These are phyloP conservation scores for Agelastica alni DNA, from an alignment of 2,888 invertebrate species.

Conservation along the genomic window DNA sequence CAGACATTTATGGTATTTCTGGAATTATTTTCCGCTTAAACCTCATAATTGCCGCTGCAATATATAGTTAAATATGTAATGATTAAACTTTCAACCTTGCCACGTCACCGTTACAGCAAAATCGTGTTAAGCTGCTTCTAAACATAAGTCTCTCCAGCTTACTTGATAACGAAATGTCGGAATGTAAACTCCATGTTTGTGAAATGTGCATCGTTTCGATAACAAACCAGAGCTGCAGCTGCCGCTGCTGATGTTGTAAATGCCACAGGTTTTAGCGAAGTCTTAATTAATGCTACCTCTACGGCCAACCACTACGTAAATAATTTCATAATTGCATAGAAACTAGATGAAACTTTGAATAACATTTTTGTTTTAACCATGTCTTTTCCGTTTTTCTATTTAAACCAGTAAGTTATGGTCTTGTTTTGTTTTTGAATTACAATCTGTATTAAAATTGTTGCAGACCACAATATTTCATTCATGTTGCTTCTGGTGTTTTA, in stretches of 20 bases:
- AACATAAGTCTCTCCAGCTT: background rate
- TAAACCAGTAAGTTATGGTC: no score
- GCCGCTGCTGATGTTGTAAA: background rate
- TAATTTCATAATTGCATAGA: no score
- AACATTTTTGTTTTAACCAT: no score
- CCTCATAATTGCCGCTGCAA: background rate
- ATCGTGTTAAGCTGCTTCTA: slow-evolving; percentile 1
- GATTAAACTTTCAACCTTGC: background rate
- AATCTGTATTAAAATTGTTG: no score
- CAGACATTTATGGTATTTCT: background rate
- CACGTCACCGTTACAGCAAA: background rate
- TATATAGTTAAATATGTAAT: background rate
- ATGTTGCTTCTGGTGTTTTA: no score
- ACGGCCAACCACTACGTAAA: no score
- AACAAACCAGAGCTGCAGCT: background rate
- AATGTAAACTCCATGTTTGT: slow-evolving; percentile 4
- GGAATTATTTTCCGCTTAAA: background rate
- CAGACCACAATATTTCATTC: no score
- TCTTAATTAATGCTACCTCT: background rate
- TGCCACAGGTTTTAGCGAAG: background rate
- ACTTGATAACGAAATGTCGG: slow-evolving; percentile 1
- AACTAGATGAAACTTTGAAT: no score
- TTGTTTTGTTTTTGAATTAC: no score
- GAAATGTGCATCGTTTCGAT: slow-evolving; percentile 11
- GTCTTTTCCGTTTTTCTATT: no score